Conservation (phyloP, 2,113 vertebrate species). For the Trinectes maculatus region DNA sequence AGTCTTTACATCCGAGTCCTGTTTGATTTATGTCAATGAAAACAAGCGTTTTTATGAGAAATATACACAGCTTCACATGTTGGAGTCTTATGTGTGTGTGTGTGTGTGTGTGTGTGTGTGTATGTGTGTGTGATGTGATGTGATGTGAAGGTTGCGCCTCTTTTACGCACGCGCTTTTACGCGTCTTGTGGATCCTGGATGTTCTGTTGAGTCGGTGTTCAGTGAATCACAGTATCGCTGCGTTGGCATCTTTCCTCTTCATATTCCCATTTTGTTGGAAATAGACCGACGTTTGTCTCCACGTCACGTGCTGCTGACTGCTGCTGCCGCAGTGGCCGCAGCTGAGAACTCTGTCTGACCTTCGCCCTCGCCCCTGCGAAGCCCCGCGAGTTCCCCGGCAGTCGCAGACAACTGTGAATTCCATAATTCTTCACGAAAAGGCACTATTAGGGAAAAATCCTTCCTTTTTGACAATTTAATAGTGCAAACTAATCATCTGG, state of each 20-base stretch:
- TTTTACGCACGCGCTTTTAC: constrained; percentile 14
- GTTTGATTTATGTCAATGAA: too few relatives aligned
- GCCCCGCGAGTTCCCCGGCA: constrained; percentile 75
- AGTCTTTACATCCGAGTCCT: too few relatives aligned
- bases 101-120: too few relatives aligned
- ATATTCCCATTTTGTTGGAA: constrained; percentile 33
- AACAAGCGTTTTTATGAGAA: too few relatives aligned
- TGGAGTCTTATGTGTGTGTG: too few relatives aligned
- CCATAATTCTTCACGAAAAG: constrained; percentile 85
- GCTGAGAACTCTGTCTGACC: constrained; percentile 85
- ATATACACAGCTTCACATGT: too few relatives aligned
- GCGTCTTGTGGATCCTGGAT: neutral
- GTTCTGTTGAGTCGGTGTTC: too few relatives aligned
- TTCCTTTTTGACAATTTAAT: constrained; percentile 95
- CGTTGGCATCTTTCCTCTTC: constrained; percentile 27
- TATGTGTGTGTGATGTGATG: too few relatives aligned
- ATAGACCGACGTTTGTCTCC: constrained; percentile 58
- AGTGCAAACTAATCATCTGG: constrained; percentile 92
- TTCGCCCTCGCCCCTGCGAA: constrained; percentile 77
- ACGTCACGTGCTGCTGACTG: constrained; percentile 62
- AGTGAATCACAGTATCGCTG: constrained; percentile 21
- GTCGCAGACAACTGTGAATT: constrained; percentile 82
- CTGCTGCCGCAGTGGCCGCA: constrained; percentile 59
- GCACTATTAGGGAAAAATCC: constrained; percentile 87
- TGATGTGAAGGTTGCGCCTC: too few relatives aligned